These are phyloP conservation scores for Phthorimaea operculella DNA, from an alignment of 1,140 invertebrate species.

Conservation along the genomic window DNA sequence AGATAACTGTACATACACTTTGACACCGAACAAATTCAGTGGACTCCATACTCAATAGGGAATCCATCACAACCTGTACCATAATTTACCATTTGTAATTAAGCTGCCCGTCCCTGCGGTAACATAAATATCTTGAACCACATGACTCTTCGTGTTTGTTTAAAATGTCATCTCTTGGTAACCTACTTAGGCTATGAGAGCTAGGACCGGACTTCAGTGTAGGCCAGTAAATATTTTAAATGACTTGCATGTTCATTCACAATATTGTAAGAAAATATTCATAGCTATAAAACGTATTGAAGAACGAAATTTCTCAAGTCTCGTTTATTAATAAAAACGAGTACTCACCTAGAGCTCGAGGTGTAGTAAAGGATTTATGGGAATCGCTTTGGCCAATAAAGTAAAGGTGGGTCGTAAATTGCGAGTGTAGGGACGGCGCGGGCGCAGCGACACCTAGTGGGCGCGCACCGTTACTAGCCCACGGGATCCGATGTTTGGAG, in stretches of 20 bases:
- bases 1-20: slow-evolving; percentile 32
- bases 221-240: too few species aligned
- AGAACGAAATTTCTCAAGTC: neutral
- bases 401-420: slow-evolving; percentile 61
- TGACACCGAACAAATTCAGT: slow-evolving; percentile 24
- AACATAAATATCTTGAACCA: too few species aligned
- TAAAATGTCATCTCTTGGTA: too few species aligned
- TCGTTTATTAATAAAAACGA: slow-evolving; percentile 23
- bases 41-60: slow-evolving; percentile 5
- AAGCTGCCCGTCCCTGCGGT: neutral
- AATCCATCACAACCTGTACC: neutral
- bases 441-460: slow-evolving; percentile 55
- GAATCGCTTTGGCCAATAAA: slow-evolving; percentile 61
- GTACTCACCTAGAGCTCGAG: slow-evolving; percentile 21
- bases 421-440: slow-evolving; percentile 34
- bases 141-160: too few species aligned
- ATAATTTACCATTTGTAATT: neutral
- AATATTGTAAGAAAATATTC: neutral
- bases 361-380: slow-evolving; percentile 58
- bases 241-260: too few species aligned
- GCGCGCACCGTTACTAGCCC: slow-evolving; percentile 50
- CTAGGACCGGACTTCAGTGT: too few species aligned
- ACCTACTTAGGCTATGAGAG: too few species aligned
- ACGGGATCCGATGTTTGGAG: too few species aligned
- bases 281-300: too few species aligned